Percentiles rank a stretch among this genome's conserved stretches.
Evolutionary conservation across 2,113 vertebrate genomes (phyloP).

Genomic region (human): DNA sequence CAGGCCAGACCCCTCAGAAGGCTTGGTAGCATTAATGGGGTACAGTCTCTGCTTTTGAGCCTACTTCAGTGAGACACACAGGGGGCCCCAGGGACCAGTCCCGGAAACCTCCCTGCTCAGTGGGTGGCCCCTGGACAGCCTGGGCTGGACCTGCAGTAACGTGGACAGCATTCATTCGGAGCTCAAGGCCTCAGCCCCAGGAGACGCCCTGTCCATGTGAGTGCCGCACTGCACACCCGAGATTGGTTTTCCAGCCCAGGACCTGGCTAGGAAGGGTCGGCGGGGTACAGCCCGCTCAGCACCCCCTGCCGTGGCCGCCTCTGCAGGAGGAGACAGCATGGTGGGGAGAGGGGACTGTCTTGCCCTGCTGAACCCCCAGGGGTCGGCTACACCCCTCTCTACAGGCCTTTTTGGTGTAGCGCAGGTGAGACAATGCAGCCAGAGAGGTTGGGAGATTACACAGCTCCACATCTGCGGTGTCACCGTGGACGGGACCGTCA

Average conservation of each 20-base stretch:
- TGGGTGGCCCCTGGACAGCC: accelerated
- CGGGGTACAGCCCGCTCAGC: not conserved
- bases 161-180: accelerated
- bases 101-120: not conserved
- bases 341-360: not conserved
- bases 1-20: not conserved
- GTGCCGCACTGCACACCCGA: not conserved
- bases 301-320: not conserved
- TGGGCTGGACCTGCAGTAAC: accelerated
- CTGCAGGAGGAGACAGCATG: accelerated
- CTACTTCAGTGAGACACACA: accelerated
- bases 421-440: not conserved
- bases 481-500: accelerated
- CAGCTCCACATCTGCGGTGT: not conserved
- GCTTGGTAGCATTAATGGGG: not conserved
- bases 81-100: not conserved
- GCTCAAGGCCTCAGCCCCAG: not conserved
- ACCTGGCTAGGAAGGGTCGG: not conserved
- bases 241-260: not conserved
- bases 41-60: accelerated
- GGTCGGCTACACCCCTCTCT: too few relatives aligned
- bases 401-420: not conserved
- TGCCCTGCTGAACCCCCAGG: not conserved
- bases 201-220: not conserved
- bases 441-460: not conserved